Conservation (phyloP, 64 coral and sea anemone genomes). For the Montipora sp. region DNA sequence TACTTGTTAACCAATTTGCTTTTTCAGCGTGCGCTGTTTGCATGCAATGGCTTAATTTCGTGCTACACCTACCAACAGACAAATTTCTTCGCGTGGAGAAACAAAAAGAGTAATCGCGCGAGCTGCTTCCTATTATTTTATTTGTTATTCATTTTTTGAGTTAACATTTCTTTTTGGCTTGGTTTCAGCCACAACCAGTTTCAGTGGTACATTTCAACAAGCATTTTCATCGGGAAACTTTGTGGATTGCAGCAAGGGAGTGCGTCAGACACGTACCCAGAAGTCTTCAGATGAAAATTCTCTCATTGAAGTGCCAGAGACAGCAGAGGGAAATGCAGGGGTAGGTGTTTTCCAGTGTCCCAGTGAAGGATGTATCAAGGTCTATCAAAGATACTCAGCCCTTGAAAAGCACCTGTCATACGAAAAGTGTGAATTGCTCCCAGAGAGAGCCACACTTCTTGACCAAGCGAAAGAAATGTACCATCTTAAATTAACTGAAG, state of each 20-base stretch:
- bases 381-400: neutral
- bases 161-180: no score
- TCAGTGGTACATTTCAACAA: slow-evolving; percentile 11
- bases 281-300: neutral
- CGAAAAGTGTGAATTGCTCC: slow-evolving; percentile 5
- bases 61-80: no score
- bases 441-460: neutral
- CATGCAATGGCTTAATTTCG: no score
- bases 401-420: slow-evolving; percentile 4
- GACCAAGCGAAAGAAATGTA: slow-evolving; percentile 10
- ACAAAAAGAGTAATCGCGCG: no score
- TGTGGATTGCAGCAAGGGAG: neutral
- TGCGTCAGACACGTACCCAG: no score
- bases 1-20: no score
- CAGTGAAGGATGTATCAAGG: slow-evolving; percentile 14
- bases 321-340: neutral
- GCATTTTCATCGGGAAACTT: slow-evolving; percentile 14
- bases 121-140: no score
- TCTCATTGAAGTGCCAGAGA: neutral
- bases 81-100: no score
- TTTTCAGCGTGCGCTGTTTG: no score
- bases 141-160: no score
- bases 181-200: neutral
- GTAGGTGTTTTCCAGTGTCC: neutral
- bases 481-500: slow-evolving; percentile 6